These are phyloP conservation scores for Loris lydekkerianus DNA, from an alignment of 2,797 vertebrate species.

Conservation along the genomic window DNA sequence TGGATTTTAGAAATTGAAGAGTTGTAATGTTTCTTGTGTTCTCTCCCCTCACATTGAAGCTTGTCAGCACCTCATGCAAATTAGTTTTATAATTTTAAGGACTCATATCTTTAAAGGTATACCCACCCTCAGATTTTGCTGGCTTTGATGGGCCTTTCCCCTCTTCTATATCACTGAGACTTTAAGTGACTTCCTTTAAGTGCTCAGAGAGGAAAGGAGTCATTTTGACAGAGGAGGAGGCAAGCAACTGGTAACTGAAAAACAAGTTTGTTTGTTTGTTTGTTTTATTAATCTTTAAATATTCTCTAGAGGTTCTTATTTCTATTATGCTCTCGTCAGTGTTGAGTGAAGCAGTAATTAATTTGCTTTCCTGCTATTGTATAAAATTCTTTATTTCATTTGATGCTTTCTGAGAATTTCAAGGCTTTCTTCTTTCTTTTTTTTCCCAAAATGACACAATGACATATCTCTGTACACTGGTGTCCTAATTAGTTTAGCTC, in stretches of 20 bases:
- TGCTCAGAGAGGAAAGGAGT: background rate
- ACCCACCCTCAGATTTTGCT: background rate
- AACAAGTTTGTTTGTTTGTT: constrained; percentile 11
- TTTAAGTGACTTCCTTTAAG: background rate
- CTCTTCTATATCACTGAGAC: background rate
- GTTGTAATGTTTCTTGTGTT: constrained; percentile 54
- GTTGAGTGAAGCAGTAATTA: constrained; percentile 78
- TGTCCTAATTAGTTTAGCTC: constrained; percentile 84
- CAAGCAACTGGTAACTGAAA: constrained; percentile 29
- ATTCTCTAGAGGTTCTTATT: constrained; percentile 62
- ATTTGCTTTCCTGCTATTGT: constrained; percentile 68
- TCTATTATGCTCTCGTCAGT: constrained; percentile 64
- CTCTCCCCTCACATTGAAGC: constrained; percentile 19
- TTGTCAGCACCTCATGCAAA: constrained; percentile 74
- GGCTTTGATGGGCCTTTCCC: background rate
- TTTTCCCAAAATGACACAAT: constrained; percentile 69
- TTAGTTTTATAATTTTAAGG: constrained; percentile 43
- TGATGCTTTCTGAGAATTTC: constrained; percentile 64
- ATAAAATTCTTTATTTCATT: constrained; percentile 63
- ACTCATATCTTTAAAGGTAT: constrained; percentile 52
- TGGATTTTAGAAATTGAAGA: constrained; percentile 75
- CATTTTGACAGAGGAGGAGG: constrained; percentile 47
- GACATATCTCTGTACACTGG: constrained; percentile 76
- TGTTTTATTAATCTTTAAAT: constrained; percentile 39
- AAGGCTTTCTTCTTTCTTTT: constrained; percentile 50